phyloP scores from a whole-genome alignment of 2,113 vertebrate genomes.

The Clupea harengus region DNA sequence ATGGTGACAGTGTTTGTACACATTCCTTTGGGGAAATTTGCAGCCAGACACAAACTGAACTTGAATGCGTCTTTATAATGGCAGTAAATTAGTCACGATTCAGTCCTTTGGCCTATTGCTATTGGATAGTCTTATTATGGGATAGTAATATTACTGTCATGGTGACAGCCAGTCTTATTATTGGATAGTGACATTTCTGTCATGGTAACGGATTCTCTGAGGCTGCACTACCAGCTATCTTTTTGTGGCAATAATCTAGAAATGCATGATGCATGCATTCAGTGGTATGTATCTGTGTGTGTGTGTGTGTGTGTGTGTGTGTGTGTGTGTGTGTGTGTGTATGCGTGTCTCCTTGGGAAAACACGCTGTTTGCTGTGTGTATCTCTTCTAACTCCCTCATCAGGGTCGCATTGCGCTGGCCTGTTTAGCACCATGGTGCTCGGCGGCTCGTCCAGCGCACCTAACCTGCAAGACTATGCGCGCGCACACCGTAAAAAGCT shows the following conservation, averaged over 20 bases:
- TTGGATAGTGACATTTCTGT: slow-evolving; percentile 68
- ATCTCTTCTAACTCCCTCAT: slow-evolving; percentile 91
- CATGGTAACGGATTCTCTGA: slow-evolving; percentile 55
- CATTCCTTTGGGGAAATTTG: too few relatives aligned
- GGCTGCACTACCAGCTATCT: slow-evolving; percentile 70
- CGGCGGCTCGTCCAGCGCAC: slow-evolving; percentile 90
- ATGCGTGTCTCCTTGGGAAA: slow-evolving; percentile 66
- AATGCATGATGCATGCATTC: slow-evolving; percentile 89
- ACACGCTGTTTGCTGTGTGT: slow-evolving; percentile 85
- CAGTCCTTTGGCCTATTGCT: background rate
- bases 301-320: background rate
- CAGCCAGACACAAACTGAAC: too few relatives aligned
- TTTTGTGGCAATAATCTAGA: slow-evolving; percentile 78
- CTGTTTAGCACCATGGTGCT: slow-evolving; percentile 93
- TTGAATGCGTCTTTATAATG: too few relatives aligned
- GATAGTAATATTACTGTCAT: background rate
- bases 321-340: background rate
- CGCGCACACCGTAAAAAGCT: slow-evolving; percentile 94
- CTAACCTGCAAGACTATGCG: slow-evolving; percentile 96
- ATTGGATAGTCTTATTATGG: background rate
- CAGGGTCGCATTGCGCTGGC: slow-evolving; percentile 91
- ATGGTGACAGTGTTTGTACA: too few relatives aligned
- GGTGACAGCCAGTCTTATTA: background rate
- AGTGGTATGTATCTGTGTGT: slow-evolving; percentile 60
- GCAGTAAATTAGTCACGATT: background rate